These are phyloP conservation scores for Oxygymnocypris stewartii DNA, from an alignment of 2,113 vertebrate species.

Conservation along the genomic window DNA sequence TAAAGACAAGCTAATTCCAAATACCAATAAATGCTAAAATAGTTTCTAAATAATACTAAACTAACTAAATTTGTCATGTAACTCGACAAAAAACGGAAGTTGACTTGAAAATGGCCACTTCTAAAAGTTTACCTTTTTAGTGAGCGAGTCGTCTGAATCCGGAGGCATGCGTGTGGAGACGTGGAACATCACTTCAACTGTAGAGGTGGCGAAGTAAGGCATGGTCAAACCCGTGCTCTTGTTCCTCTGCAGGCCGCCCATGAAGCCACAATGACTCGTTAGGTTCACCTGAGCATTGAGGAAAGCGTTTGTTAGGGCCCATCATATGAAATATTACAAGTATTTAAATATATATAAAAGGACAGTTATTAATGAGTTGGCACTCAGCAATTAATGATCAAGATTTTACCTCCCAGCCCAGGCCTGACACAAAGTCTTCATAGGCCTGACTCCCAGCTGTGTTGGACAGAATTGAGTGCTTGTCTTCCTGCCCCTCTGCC, in stretches of 20 bases:
- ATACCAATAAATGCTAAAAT: neutral
- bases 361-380: neutral
- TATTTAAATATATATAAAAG: neutral
- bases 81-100: neutral
- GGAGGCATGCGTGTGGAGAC: slow-evolving; percentile 98
- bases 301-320: neutral
- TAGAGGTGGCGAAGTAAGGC: slow-evolving; percentile 96
- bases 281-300: slow-evolving; percentile 85
- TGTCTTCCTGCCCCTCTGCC: slow-evolving; percentile 98
- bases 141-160: slow-evolving; percentile 95
- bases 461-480: slow-evolving; percentile 98
- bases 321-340: too few species aligned
- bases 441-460: slow-evolving; percentile 95
- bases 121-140: slow-evolving; percentile 86
- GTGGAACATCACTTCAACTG: slow-evolving; percentile 96
- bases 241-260: slow-evolving; percentile 96
- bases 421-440: slow-evolving; percentile 96
- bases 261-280: slow-evolving; percentile 95
- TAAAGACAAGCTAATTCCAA: neutral
- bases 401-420: slow-evolving; percentile 94
- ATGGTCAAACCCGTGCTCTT: slow-evolving; percentile 95
- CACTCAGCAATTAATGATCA: neutral
- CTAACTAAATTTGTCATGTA: neutral
- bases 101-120: neutral
- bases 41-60: neutral